Percentiles rank a stretch among this genome's conserved stretches.
phyloP scores from a whole-genome alignment of 1,140 invertebrate species.

The Danaus plexippus region DNA sequence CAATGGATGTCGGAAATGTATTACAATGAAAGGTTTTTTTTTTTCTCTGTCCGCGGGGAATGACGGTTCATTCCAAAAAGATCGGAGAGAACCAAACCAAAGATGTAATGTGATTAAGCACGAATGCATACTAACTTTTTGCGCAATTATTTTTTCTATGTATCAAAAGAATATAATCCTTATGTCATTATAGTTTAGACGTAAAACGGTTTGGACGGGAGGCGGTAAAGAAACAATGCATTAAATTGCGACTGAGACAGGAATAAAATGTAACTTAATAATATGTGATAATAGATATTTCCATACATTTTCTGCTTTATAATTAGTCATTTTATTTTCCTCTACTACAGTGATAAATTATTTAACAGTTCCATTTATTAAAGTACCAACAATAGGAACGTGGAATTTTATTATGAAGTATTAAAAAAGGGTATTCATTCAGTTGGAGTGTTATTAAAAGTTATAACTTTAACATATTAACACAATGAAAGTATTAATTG shows the following conservation, averaged over 20 bases:
- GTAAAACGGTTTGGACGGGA: slow-evolving; percentile 1
- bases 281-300: slow-evolving; percentile 6
- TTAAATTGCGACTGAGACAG: slow-evolving; percentile 10
- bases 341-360: no score
- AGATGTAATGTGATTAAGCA: slow-evolving; percentile 38
- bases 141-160: slow-evolving; percentile 12
- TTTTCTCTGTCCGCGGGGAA: slow-evolving; percentile 20
- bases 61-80: slow-evolving; percentile 30
- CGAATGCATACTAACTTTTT: slow-evolving; percentile 20
- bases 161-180: slow-evolving; percentile 5
- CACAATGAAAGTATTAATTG: no score
- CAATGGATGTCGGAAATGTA: slow-evolving; percentile 21
- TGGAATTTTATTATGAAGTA: no score
- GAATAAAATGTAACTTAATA: slow-evolving; percentile 12
- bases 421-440: no score
- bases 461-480: no score
- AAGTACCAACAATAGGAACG: no score
- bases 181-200: slow-evolving; percentile 1
- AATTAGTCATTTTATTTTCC: no score
- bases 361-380: no score
- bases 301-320: neutral
- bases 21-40: slow-evolving; percentile 16
- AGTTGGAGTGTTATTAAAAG: no score
- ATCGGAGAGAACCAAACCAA: slow-evolving; percentile 36
- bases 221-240: slow-evolving; percentile 5